Conservation (phyloP, 2,797 vertebrate genomes). For the Mareca penelope region DNA sequence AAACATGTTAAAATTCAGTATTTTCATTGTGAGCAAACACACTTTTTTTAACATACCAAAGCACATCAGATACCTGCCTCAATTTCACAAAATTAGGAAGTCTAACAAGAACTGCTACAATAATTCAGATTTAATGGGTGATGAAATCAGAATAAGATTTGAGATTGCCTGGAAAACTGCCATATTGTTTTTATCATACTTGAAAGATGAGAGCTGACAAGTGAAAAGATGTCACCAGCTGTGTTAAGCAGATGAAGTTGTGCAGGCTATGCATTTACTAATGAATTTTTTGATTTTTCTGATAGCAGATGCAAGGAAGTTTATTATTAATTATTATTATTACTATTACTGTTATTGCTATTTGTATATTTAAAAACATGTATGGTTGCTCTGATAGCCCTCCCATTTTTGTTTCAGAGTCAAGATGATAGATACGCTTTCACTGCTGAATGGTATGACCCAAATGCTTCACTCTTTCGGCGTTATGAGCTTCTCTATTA, state of each 20-base stretch:
- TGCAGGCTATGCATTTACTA: neutral
- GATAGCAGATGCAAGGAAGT: neutral
- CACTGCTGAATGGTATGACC: constrained; percentile 93
- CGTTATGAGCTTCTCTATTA: constrained; percentile 93
- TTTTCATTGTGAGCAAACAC: neutral
- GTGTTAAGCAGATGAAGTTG: neutral
- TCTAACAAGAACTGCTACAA: neutral
- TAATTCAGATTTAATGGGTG: neutral
- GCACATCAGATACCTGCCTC: neutral
- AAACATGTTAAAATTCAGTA: neutral
- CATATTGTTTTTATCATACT: neutral
- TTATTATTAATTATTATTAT: neutral
- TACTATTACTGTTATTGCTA: neutral
- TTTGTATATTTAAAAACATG: neutral
- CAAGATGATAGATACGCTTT: constrained; percentile 91
- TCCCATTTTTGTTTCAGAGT: constrained; percentile 68
- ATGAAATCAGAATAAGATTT: neutral
- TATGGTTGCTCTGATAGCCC: neutral
- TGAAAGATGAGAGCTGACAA: neutral
- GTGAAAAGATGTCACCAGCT: neutral
- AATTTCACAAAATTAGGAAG: neutral
- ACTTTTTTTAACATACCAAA: neutral
- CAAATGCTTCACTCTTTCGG: constrained; percentile 86
- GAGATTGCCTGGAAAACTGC: neutral
- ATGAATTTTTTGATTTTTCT: neutral